Percentiles rank a stretch among this genome's conserved stretches.
Evolutionary conservation across 1,140 invertebrate species (phyloP).

Genomic region (Scylla paramamosain): DNA sequence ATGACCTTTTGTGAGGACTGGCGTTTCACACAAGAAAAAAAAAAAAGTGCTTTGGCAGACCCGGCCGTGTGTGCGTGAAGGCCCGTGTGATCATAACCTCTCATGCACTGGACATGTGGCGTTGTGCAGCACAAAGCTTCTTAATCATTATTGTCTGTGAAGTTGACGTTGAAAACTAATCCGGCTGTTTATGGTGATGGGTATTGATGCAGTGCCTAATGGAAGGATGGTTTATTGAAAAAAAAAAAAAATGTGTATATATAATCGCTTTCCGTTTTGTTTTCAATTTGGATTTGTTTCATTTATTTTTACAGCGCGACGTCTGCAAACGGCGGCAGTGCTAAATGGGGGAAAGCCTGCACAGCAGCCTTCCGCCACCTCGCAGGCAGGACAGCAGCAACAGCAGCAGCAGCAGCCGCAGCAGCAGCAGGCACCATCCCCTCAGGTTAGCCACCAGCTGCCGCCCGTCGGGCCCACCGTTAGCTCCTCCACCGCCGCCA

Average conservation of each 20-base stretch:
- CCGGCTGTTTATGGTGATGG: neutral
- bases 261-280: neutral
- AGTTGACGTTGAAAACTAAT: neutral
- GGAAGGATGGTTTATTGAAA: neutral
- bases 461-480: conserved; percentile 62
- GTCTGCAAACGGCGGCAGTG: conserved; percentile 85
- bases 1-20: conserved; percentile 21
- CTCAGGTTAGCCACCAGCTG: conserved; percentile 67
- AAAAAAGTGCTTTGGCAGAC: neutral
- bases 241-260: neutral
- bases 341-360: conserved; percentile 82
- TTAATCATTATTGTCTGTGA: neutral
- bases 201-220: neutral
- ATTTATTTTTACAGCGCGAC: conserved; percentile 83
- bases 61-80: neutral
- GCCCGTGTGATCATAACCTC: neutral
- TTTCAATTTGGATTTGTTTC: conserved; percentile 24
- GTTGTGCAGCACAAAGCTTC: neutral
- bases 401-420: conserved; percentile 79
- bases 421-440: conserved; percentile 79
- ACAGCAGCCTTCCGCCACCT: conserved; percentile 80
- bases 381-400: conserved; percentile 78
- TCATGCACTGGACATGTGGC: neutral
- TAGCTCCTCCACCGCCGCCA: conserved; percentile 77
- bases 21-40: neutral